These are phyloP conservation scores for Mizuhopecten yessoensis DNA, from an alignment of 1,140 invertebrate genomes.

Conservation along the genomic window DNA sequence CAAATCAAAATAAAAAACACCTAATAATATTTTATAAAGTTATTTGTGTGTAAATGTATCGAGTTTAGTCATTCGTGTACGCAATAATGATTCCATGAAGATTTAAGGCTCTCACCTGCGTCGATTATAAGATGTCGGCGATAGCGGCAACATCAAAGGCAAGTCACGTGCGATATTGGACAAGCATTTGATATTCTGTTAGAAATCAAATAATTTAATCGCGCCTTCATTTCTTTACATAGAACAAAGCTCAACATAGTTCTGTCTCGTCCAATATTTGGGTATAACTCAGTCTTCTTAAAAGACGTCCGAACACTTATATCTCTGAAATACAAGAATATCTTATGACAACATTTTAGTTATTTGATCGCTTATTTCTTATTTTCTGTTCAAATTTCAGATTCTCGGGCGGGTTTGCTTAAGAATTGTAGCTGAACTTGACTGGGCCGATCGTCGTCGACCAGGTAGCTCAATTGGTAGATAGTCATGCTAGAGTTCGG, in stretches of 20 bases:
- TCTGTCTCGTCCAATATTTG: no score
- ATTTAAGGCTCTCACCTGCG: slow-evolving; percentile 25
- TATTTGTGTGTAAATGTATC: neutral
- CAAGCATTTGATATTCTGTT: slow-evolving; percentile 21
- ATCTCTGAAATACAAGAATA: neutral
- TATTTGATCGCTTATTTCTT: no score
- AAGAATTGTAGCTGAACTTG: no score
- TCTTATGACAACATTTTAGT: no score
- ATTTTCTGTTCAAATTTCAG: no score
- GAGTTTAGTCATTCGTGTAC: neutral
- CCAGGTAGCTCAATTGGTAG: no score
- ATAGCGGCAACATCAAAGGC: slow-evolving; percentile 15
- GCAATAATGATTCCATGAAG: neutral
- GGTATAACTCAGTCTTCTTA: neutral
- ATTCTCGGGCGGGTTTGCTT: no score
- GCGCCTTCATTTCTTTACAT: neutral
- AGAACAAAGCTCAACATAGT: neutral
- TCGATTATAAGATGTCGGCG: neutral
- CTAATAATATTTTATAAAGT: neutral
- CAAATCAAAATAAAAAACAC: neutral
- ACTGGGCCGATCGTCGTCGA: no score
- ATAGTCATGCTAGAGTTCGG: no score
- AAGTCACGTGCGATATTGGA: neutral
- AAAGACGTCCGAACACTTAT: neutral
- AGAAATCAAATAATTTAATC: slow-evolving; percentile 3